A percentile compares a stretch with the other conserved stretches of the same genome.
Conservation (phyloP, 2,113 vertebrate genomes). For the Hippocampus comes region DNA sequence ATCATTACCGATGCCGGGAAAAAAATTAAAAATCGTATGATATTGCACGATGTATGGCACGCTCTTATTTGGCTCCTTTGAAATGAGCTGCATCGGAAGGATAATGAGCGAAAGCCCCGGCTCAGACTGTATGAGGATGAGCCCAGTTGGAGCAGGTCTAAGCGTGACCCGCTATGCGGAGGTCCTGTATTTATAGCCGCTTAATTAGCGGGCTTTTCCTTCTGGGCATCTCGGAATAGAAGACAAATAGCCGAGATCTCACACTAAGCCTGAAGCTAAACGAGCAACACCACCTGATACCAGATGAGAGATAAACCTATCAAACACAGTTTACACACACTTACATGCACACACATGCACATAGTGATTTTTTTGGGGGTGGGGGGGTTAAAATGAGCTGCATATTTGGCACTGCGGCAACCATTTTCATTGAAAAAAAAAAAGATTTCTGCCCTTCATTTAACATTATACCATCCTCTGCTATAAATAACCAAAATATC, state of each 20-base stretch:
- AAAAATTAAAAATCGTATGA: no score
- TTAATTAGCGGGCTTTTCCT: slow-evolving; percentile 62
- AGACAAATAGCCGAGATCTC: slow-evolving; percentile 46
- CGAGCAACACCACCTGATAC: slow-evolving; percentile 11
- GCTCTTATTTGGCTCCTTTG: background rate
- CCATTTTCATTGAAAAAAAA: background rate
- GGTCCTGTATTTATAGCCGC: slow-evolving; percentile 60
- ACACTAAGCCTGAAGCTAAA: slow-evolving; percentile 55
- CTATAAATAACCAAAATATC: no score
- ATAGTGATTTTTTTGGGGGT: background rate
- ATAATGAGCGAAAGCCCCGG: slow-evolving; percentile 1
- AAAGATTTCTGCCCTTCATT: background rate
- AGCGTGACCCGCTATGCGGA: slow-evolving; percentile 43
- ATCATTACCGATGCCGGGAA: no score
- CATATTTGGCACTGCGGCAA: no score
- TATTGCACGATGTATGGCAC: no score
- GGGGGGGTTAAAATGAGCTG: no score
- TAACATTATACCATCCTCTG: no score
- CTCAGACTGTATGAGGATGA: slow-evolving; percentile 9
- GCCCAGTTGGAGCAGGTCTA: slow-evolving; percentile 32
- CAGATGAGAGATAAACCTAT: slow-evolving; percentile 15
- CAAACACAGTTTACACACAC: slow-evolving; percentile 2
- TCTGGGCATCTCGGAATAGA: slow-evolving; percentile 63
- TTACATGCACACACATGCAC: background rate
- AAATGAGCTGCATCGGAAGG: background rate